phyloP scores from a whole-genome alignment of 2,113 vertebrate genomes.

The Limanda limanda region DNA sequence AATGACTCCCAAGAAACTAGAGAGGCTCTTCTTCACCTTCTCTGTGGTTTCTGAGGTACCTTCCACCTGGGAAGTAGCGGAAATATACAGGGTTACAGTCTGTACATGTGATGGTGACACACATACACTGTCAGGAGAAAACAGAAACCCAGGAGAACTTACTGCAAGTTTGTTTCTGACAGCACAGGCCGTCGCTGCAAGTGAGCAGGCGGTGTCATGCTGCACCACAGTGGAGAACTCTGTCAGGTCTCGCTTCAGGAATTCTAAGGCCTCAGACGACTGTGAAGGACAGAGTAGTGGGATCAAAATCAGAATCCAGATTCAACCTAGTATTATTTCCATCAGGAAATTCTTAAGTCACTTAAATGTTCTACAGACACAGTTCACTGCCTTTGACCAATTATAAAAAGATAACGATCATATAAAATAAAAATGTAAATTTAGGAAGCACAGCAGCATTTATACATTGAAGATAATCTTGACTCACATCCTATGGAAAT shows the following conservation, averaged over 20 bases:
- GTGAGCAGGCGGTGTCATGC: conserved; percentile 97
- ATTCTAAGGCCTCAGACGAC: conserved; percentile 96
- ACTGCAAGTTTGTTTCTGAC: conserved; percentile 95
- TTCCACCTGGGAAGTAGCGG: conserved; percentile 82
- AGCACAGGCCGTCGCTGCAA: conserved; percentile 94
- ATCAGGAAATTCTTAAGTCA: not conserved
- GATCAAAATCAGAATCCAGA: not conserved
- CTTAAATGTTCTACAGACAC: not conserved
- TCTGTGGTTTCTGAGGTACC: conserved; percentile 92
- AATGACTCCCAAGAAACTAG: conserved; percentile 96
- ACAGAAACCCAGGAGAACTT: conserved; percentile 23
- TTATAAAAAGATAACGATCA: too few species aligned
- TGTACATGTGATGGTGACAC: not conserved
- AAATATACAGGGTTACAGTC: not conserved
- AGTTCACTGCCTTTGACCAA: not conserved
- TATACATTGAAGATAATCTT: not conserved
- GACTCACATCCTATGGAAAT: not conserved
- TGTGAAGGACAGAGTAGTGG: conserved; percentile 56
- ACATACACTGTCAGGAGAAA: not conserved
- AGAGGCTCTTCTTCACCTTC: conserved; percentile 94
- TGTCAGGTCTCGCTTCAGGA: conserved; percentile 94
- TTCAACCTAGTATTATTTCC: not conserved
- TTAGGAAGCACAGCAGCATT: not conserved
- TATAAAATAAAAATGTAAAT: not conserved
- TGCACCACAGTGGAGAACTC: conserved; percentile 97